A percentile compares a stretch with the other conserved stretches of the same genome.
phyloP scores from a whole-genome alignment of 2,113 vertebrate species.

The Oreotrochilus melanogaster region DNA sequence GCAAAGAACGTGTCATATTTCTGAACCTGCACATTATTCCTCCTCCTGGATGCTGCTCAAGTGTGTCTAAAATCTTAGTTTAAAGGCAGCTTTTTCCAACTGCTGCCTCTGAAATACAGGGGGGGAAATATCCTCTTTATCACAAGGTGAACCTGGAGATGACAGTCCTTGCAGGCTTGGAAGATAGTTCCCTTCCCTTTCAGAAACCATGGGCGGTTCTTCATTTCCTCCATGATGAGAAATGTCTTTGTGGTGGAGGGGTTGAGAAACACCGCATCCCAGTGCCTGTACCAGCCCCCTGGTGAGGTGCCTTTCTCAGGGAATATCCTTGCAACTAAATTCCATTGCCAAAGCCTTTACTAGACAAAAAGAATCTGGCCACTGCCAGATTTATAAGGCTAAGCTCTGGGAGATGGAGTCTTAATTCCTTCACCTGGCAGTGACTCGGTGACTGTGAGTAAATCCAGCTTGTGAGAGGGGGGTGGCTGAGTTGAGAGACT shows the following conservation, averaged over 20 bases:
- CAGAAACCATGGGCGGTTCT: not conserved
- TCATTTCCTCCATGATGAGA: not conserved
- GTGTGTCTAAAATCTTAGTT: not conserved
- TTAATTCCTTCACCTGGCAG: not conserved
- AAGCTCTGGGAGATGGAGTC: not conserved
- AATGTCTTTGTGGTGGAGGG: not conserved
- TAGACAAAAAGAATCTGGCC: not conserved
- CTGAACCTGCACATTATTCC: not conserved
- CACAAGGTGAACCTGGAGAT: not conserved
- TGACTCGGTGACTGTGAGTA: not conserved
- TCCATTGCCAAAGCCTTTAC: not conserved
- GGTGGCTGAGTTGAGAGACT: not conserved
- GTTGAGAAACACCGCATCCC: not conserved
- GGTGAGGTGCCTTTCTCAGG: accelerated
- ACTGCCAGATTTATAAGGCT: not conserved
- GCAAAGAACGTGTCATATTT: not conserved
- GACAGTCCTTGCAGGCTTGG: not conserved
- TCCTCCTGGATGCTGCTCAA: not conserved
- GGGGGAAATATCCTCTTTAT: not conserved
- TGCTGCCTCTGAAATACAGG: not conserved
- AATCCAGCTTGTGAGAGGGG: not conserved
- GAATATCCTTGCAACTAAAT: not conserved
- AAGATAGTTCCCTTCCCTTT: not conserved
- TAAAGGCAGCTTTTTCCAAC: not conserved
- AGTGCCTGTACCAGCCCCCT: not conserved